These are phyloP conservation scores for Nettapus auritus DNA, from an alignment of 2,113 vertebrate species.

Conservation along the genomic window DNA sequence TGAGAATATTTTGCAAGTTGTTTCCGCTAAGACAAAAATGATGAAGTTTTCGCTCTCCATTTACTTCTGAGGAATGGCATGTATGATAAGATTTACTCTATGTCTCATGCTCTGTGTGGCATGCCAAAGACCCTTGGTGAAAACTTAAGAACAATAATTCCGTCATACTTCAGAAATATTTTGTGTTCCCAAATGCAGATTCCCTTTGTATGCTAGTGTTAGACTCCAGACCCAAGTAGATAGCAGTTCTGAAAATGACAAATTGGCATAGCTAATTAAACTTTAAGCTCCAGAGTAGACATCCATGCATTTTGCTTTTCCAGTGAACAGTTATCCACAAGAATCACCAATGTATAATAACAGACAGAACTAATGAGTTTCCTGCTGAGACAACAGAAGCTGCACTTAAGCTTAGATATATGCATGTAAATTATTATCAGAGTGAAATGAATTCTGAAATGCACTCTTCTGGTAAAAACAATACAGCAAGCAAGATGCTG, in stretches of 20 bases:
- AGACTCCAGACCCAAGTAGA: not conserved
- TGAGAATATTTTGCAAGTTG: not conserved
- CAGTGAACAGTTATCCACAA: not conserved
- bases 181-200: not conserved
- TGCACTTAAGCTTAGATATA: not conserved
- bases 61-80: not conserved
- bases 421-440: slow-evolving; percentile 31
- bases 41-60: not conserved
- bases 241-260: not conserved
- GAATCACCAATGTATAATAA: not conserved
- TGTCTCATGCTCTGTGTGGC: not conserved
- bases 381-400: slow-evolving; percentile 5
- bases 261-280: slow-evolving; percentile 11
- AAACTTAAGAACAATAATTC: not conserved
- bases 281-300: not conserved
- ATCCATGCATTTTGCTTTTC: not conserved
- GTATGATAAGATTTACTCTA: not conserved
- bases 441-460: slow-evolving; percentile 38
- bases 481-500: slow-evolving; percentile 17
- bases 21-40: not conserved
- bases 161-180: not conserved
- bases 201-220: not conserved
- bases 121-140: not conserved
- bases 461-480: slow-evolving; percentile 2
- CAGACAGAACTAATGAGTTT: slow-evolving; percentile 26